phyloP scores from a whole-genome alignment of 2,888 invertebrate genomes.

The Chalcosyrphus nemorum region DNA sequence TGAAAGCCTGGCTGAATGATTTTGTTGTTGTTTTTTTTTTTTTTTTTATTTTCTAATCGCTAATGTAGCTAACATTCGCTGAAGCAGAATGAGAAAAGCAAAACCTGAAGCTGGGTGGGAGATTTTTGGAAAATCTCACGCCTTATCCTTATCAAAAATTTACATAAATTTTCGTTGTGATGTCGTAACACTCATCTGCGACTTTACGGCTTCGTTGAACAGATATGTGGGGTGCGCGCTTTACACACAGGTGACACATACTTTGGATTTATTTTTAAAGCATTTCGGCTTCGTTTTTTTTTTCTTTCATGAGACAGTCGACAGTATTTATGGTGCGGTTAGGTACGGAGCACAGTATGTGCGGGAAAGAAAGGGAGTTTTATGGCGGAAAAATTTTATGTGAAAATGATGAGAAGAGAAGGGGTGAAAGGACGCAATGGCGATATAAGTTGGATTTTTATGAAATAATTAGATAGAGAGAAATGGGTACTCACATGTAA shows the following conservation, averaged over 20 bases:
- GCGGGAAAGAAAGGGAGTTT: background rate
- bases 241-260: constrained; percentile 41
- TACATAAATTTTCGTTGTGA: constrained; percentile 60
- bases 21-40: background rate
- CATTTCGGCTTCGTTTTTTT: background rate
- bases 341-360: constrained; percentile 23
- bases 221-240: background rate
- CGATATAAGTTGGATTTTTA: no score
- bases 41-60: constrained; percentile 30
- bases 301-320: background rate
- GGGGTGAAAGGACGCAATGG: no score
- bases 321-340: constrained; percentile 1
- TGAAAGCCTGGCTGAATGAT: background rate
- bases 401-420: no score
- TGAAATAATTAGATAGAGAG: no score
- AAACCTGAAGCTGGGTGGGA: background rate
- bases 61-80: constrained; percentile 6
- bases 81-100: constrained; percentile 6
- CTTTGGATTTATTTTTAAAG: constrained; percentile 32
- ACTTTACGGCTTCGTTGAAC: constrained; percentile 41
- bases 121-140: constrained; percentile 24
- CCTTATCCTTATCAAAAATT: constrained; percentile 59
- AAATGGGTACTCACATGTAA: no score
- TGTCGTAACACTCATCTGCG: constrained; percentile 58
- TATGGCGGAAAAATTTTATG: background rate